Conservation (phyloP, 2,888 invertebrate species). For the Caenorhabditis sulstoni region DNA sequence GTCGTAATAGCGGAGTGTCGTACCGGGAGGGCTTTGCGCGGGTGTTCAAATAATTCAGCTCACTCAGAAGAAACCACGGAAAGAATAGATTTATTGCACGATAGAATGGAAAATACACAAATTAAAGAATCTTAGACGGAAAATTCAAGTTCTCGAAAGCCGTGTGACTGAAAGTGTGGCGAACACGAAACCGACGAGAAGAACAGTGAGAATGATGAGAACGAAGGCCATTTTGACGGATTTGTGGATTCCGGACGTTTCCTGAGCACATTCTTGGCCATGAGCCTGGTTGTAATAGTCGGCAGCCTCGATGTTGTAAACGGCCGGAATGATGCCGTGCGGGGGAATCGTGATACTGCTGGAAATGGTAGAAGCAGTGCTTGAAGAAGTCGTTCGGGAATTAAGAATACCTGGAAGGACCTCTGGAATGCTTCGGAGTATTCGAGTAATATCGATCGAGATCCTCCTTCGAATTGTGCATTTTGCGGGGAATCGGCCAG, state of each 20-base stretch:
- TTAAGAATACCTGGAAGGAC: slow-evolving; percentile 24
- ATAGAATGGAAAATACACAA: not conserved
- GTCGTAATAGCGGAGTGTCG: slow-evolving; percentile 39
- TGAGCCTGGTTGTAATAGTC: slow-evolving; percentile 9
- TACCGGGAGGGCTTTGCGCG: not conserved
- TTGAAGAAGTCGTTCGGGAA: no score
- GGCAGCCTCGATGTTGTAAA: slow-evolving; percentile 38
- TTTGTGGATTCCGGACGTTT: slow-evolving; percentile 34
- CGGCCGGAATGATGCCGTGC: slow-evolving; percentile 44
- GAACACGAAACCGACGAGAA: slow-evolving; percentile 49
- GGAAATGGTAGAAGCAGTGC: no score
- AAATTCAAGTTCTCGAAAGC: slow-evolving; percentile 21
- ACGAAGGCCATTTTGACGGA: slow-evolving; percentile 49
- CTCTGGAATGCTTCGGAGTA: slow-evolving; percentile 14
- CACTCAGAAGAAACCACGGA: not conserved
- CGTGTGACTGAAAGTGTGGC: slow-evolving; percentile 42
- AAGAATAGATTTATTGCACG: slow-evolving; percentile 8
- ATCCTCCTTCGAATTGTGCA: slow-evolving; percentile 55
- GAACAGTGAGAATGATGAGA: slow-evolving; percentile 37
- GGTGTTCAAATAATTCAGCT: not conserved
- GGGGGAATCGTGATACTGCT: slow-evolving; percentile 44
- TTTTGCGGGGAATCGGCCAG: slow-evolving; percentile 13
- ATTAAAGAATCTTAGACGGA: not conserved
- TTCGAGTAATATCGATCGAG: slow-evolving; percentile 36
- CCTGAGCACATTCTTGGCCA: slow-evolving; percentile 10